Evolutionary conservation across 2,888 invertebrate genomes (phyloP).

Genomic region (Ormia ochracea): DNA sequence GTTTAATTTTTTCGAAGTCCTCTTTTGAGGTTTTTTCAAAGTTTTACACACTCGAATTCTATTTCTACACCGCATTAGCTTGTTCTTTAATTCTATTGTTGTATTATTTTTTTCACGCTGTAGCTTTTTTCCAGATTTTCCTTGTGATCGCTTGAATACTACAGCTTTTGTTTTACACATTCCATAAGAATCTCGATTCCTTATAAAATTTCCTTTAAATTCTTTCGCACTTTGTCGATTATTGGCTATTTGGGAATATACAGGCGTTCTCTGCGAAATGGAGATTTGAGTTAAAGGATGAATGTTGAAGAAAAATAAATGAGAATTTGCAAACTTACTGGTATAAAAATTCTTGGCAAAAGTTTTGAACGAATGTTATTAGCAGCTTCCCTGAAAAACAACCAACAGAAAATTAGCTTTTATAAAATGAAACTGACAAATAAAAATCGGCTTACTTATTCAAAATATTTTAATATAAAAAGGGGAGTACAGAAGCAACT

Average conservation of each 20-base stretch:
- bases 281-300: not conserved
- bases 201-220: not conserved
- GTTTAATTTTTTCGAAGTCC: not conserved
- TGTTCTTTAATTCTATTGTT: not conserved
- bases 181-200: not conserved
- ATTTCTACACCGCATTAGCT: not conserved
- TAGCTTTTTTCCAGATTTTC: not conserved
- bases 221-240: not conserved
- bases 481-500: too few species aligned
- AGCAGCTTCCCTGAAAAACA: constrained; percentile 42
- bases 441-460: not conserved
- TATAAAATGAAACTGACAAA: not conserved
- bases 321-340: constrained; percentile 23
- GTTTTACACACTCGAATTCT: not conserved
- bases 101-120: not conserved
- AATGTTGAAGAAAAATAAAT: too few species aligned
- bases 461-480: too few species aligned
- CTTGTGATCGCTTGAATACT: not conserved
- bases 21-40: not conserved
- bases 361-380: constrained; percentile 33
- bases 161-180: not conserved
- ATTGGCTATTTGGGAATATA: not conserved
- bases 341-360: constrained; percentile 36
- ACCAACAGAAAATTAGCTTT: not conserved
- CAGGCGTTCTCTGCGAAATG: not conserved